Evolutionary conservation across 2,888 invertebrate genomes (phyloP).

Genomic region (Euproctis similis): DNA sequence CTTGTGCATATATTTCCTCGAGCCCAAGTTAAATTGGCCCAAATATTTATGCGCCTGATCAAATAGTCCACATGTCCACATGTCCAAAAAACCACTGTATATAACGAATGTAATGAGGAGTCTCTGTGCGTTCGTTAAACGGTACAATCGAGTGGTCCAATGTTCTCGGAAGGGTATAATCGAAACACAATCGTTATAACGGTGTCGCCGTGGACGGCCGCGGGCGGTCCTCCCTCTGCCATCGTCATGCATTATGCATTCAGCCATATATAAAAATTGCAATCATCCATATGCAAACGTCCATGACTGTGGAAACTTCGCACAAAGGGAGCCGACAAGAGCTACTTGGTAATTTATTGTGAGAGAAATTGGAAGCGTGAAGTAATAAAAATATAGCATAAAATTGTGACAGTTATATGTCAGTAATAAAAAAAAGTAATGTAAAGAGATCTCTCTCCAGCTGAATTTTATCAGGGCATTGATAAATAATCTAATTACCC

Average conservation of each 20-base stretch:
- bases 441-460: too few relatives aligned
- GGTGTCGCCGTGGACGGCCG: slow-evolving; percentile 41
- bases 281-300: slow-evolving; percentile 40
- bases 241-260: slow-evolving; percentile 49
- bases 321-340: slow-evolving; percentile 9
- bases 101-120: slow-evolving; percentile 64
- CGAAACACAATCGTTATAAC: slow-evolving; percentile 67
- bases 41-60: too few relatives aligned
- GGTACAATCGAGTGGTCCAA: slow-evolving; percentile 65
- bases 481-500: too few relatives aligned
- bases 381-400: too few relatives aligned
- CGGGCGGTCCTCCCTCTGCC: slow-evolving; percentile 31
- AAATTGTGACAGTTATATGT: too few relatives aligned
- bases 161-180: slow-evolving; percentile 63
- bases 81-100: slow-evolving; percentile 49
- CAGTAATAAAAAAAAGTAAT: too few relatives aligned
- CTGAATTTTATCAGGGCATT: too few relatives aligned
- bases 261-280: slow-evolving; percentile 43
- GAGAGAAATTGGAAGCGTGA: too few relatives aligned
- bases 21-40: too few relatives aligned
- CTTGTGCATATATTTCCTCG: too few relatives aligned
- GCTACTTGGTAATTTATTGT: too few relatives aligned
- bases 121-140: slow-evolving; percentile 51
- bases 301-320: slow-evolving; percentile 23
- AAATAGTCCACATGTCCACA: too few relatives aligned